Evolutionary conservation across 2,113 vertebrate genomes (phyloP).

Genomic region (Chroicocephalus ridibundus): DNA sequence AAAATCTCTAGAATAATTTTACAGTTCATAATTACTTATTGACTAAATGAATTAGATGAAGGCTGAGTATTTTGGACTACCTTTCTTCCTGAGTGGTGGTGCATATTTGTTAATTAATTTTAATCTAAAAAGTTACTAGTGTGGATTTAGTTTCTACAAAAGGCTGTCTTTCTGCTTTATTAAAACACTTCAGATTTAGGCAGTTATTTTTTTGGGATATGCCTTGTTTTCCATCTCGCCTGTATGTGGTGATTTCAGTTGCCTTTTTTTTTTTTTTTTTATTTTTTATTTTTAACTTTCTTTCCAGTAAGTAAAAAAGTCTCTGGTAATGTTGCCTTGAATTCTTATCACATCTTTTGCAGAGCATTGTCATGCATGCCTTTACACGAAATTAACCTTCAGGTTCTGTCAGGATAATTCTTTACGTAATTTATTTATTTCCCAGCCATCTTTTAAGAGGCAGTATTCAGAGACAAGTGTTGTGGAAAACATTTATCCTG

Average conservation of each 20-base stretch:
- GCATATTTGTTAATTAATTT: not conserved
- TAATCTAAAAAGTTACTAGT: not conserved
- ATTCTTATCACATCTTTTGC: not conserved
- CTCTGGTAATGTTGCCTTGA: not conserved
- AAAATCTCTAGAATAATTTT: not conserved
- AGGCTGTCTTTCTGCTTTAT: not conserved
- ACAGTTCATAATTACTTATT: not conserved
- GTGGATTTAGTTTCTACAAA: not conserved
- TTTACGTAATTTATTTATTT: not conserved
- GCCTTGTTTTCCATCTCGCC: not conserved
- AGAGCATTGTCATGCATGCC: accelerated
- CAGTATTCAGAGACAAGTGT: not conserved
- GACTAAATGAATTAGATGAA: not conserved
- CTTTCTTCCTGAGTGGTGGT: not conserved
- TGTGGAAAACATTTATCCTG: not conserved
- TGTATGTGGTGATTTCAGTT: not conserved
- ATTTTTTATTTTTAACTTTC: not conserved
- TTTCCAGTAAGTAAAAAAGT: not conserved
- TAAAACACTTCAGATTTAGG: not conserved
- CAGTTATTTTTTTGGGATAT: not conserved
- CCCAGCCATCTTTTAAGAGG: not conserved
- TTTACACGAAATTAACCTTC: not conserved
- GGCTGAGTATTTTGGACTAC: not conserved
- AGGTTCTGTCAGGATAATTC: not conserved
- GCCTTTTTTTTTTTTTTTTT: no score